Evolutionary conservation across 2,888 invertebrate species (phyloP).

Genomic region (Leptodirus hochenwartii): DNA sequence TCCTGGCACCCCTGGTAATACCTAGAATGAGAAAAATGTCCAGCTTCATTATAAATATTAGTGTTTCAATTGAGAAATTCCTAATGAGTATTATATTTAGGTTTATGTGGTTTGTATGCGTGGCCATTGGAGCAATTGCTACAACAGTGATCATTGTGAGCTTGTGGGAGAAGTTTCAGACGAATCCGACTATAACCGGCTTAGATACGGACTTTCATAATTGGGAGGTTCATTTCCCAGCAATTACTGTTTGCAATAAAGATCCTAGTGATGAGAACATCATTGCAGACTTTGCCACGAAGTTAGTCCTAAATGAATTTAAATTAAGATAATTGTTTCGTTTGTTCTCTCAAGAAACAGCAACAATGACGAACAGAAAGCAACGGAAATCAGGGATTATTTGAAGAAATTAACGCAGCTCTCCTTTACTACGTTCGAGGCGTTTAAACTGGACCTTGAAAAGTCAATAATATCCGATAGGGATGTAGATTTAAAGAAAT

Average conservation of each 20-base stretch:
- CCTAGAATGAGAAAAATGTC: too few species aligned
- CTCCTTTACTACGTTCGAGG: slow-evolving; percentile 24
- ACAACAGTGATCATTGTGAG: slow-evolving; percentile 58
- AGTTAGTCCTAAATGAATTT: too few species aligned
- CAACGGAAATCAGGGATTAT: slow-evolving; percentile 19
- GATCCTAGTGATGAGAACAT: slow-evolving; percentile 14
- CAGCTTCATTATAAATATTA: too few species aligned
- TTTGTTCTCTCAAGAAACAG: slow-evolving; percentile 4
- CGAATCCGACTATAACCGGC: slow-evolving; percentile 65
- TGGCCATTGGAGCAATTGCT: slow-evolving; percentile 45
- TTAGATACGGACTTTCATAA: slow-evolving; percentile 66
- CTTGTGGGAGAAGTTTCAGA: slow-evolving; percentile 69
- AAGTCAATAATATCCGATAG: too few species aligned
- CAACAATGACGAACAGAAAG: not conserved
- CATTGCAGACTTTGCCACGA: slow-evolving; percentile 17
- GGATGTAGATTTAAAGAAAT: slow-evolving; percentile 15
- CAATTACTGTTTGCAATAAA: slow-evolving; percentile 43
- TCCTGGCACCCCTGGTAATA: too few species aligned
- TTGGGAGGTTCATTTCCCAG: slow-evolving; percentile 61
- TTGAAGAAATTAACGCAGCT: slow-evolving; percentile 25
- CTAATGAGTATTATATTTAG: too few species aligned
- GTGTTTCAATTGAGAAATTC: too few species aligned
- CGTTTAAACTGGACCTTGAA: slow-evolving; percentile 12
- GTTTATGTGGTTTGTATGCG: slow-evolving; percentile 65
- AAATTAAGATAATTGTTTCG: too few species aligned